Conservation (phyloP, 2,888 invertebrate species). For the Spodoptera exigua region DNA sequence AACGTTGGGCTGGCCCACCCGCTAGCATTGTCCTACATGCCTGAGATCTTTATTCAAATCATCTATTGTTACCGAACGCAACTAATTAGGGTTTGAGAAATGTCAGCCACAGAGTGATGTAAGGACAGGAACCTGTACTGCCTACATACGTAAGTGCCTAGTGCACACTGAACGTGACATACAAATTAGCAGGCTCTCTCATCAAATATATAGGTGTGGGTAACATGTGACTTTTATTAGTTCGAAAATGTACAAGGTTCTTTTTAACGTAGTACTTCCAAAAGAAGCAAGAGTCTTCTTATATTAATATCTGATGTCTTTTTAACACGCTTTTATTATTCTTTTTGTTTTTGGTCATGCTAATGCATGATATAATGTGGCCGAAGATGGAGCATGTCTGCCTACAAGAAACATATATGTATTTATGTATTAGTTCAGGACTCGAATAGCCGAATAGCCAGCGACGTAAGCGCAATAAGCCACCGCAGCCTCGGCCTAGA, state of each 20-base stretch:
- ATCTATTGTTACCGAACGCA: conserved; percentile 58
- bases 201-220: not conserved
- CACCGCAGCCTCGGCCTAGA: too few species aligned
- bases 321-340: too few species aligned
- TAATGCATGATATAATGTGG: too few species aligned
- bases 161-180: not conserved
- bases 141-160: not conserved
- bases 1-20: conserved; percentile 67
- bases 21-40: conserved; percentile 62
- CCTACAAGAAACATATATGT: too few species aligned
- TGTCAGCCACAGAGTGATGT: conserved; percentile 27
- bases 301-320: too few species aligned
- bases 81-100: conserved; percentile 60
- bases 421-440: too few species aligned
- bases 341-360: too few species aligned
- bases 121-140: conserved; percentile 1
- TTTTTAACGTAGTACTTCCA: not conserved
- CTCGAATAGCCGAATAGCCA: too few species aligned
- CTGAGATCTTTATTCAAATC: conserved; percentile 67
- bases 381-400: too few species aligned
- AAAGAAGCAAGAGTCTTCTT: not conserved
- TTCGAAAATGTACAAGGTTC: too few species aligned
- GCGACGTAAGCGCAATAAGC: too few species aligned
- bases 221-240: too few species aligned
- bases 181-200: conserved; percentile 15